Percentiles rank a stretch among this genome's conserved stretches.
phyloP scores from a whole-genome alignment of 2,113 vertebrate genomes.

The Ammodytes marinus region DNA sequence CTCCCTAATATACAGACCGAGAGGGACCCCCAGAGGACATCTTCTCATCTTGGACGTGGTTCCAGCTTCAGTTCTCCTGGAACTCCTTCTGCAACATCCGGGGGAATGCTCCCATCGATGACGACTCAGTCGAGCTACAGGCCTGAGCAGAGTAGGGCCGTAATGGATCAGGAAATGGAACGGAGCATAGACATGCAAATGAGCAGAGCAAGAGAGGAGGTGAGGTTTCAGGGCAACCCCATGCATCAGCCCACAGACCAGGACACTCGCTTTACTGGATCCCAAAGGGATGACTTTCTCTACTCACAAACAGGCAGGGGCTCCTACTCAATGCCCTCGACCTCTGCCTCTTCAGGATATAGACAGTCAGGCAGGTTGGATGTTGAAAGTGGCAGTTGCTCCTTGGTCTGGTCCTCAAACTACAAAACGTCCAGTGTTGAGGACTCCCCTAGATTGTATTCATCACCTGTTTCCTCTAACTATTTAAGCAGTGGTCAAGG shows the following conservation, averaged over 20 bases:
- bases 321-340: conserved; percentile 30
- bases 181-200: conserved; percentile 78
- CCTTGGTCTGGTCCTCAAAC: conserved; percentile 64
- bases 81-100: conserved; percentile 18
- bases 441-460: conserved; percentile 38
- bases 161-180: conserved; percentile 56
- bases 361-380: conserved; percentile 8
- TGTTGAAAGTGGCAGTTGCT: conserved; percentile 39
- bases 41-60: conserved; percentile 35
- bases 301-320: conserved; percentile 15
- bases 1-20: no score
- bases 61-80: conserved; percentile 41
- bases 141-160: conserved; percentile 59
- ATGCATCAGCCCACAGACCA: conserved; percentile 74
- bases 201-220: conserved; percentile 83
- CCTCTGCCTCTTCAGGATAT: conserved; percentile 11
- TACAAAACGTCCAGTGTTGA: conserved; percentile 41
- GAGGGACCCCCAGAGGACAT: no score
- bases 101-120: conserved; percentile 18
- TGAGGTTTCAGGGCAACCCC: conserved; percentile 83
- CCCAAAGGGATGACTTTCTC: conserved; percentile 67
- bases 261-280: conserved; percentile 77
- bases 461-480: conserved; percentile 55
- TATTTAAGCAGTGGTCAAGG: neutral
- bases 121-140: conserved; percentile 78